phyloP scores from a whole-genome alignment of 2,888 invertebrate species.

The Synanthedon tipuliformis region DNA sequence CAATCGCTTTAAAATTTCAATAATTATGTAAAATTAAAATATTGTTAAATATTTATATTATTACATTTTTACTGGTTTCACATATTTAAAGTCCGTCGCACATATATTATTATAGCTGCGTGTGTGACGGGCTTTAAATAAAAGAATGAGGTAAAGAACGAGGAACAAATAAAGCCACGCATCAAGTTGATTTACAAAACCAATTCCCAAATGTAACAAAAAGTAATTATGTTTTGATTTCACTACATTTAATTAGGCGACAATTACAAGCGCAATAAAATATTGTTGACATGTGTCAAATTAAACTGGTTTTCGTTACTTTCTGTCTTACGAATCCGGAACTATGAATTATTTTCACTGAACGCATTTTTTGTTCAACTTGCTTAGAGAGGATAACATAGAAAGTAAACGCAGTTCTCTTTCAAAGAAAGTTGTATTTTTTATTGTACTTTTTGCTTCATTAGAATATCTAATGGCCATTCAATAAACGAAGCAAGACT shows the following conservation, averaged over 20 bases:
- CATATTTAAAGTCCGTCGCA: too few relatives aligned
- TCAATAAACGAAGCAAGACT: too few relatives aligned
- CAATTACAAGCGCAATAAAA: constrained; percentile 6
- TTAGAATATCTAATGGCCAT: too few relatives aligned
- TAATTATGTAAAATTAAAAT: too few relatives aligned
- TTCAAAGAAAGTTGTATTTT: constrained; percentile 27
- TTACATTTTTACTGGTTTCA: too few relatives aligned
- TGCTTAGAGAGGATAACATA: constrained; percentile 25
- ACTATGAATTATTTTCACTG: constrained; percentile 25
- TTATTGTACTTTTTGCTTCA: not conserved
- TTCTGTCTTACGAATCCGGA: constrained; percentile 13
- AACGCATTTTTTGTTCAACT: constrained; percentile 23
- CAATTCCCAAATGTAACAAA: not conserved
- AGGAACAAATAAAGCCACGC: too few relatives aligned
- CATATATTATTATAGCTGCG: too few relatives aligned
- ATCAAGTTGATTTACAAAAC: not conserved
- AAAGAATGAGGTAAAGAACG: too few relatives aligned
- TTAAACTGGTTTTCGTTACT: constrained; percentile 20
- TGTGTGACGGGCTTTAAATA: too few relatives aligned
- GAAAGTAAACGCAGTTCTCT: constrained; percentile 30
- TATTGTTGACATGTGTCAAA: constrained; percentile 17
- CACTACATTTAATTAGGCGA: constrained; percentile 1
- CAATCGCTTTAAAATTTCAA: too few relatives aligned
- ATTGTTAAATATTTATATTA: too few relatives aligned
- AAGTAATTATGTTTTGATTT: constrained; percentile 1